A percentile compares a stretch with the other conserved stretches of the same genome.
phyloP scores from a whole-genome alignment of 2,888 invertebrate species.

The Microdon myrmicae region DNA sequence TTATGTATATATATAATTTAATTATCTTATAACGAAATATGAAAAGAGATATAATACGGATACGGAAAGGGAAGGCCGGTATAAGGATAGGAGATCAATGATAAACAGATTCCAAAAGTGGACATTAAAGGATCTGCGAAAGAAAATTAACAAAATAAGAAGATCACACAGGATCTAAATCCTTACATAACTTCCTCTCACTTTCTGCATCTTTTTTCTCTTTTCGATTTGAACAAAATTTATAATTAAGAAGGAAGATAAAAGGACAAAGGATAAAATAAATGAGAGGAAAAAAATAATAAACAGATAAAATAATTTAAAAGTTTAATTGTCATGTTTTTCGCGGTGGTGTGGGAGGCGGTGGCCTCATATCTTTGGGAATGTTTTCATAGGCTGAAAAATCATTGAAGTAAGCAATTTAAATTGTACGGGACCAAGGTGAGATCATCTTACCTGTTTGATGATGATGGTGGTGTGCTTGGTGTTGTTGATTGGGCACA shows the following conservation, averaged over 20 bases:
- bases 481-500: conserved; percentile 45
- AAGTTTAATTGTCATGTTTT: conserved; percentile 67
- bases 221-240: conserved; percentile 15
- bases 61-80: background rate
- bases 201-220: conserved; percentile 10
- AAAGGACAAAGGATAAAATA: conserved; percentile 2
- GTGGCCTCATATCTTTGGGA: conserved; percentile 67
- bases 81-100: background rate
- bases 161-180: conserved; percentile 28
- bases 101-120: conserved; percentile 1
- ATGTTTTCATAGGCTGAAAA: conserved; percentile 68
- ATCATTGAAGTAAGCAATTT: conserved; percentile 66
- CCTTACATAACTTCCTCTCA: conserved; percentile 50
- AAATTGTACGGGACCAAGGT: conserved; percentile 62
- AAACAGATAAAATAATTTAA: too few species aligned
- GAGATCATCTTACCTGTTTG: conserved; percentile 61
- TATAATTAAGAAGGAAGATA: conserved; percentile 1
- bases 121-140: background rate
- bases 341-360: conserved; percentile 66
- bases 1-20: conserved; percentile 10
- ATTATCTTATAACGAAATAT: conserved; percentile 24
- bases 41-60: conserved; percentile 10
- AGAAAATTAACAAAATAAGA: conserved; percentile 7
- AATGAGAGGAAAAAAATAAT: too few species aligned
- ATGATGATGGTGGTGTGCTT: conserved; percentile 53